Percentiles rank a stretch among this genome's conserved stretches.
Evolutionary conservation across 2,888 invertebrate genomes (phyloP).

Genomic region (Dorcus hopei): DNA sequence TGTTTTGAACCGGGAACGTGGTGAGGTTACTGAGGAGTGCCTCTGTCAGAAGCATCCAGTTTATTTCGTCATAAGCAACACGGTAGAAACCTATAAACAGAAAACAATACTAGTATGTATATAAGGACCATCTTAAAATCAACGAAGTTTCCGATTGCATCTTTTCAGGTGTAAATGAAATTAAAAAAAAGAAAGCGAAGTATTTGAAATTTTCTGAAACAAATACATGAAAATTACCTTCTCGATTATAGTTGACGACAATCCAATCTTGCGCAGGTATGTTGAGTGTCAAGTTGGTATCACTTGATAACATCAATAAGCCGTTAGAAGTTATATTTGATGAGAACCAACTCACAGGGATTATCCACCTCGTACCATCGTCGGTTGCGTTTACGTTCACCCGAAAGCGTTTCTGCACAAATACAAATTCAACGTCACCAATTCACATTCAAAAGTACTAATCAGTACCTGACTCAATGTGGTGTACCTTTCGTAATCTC

Average conservation of each 20-base stretch:
- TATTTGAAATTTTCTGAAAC: background rate
- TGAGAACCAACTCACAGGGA: conserved; percentile 12
- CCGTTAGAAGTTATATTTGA: background rate
- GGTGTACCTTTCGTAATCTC: conserved; percentile 18
- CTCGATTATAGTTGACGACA: background rate
- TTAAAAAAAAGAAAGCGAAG: no score
- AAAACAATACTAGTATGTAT: background rate
- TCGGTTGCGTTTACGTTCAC: conserved; percentile 32
- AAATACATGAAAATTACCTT: background rate
- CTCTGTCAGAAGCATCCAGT: conserved; percentile 27
- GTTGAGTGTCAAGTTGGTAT: no score
- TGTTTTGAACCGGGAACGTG: conserved; percentile 46
- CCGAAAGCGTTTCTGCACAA: background rate
- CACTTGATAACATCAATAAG: no score
- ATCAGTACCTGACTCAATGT: conserved; percentile 40
- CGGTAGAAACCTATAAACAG: conserved; percentile 29
- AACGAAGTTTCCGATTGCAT: no score
- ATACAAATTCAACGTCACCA: no score
- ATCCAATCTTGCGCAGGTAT: background rate
- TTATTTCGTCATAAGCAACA: conserved; percentile 29
- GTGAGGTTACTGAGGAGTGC: conserved; percentile 13
- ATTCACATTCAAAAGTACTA: no score
- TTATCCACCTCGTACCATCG: conserved; percentile 41
- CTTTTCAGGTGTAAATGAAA: no score
- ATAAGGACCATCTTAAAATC: no score